A percentile compares a stretch with the other conserved stretches of the same genome.
Evolutionary conservation across 2,888 invertebrate genomes (phyloP).

Genomic region (Panopea generosa): DNA sequence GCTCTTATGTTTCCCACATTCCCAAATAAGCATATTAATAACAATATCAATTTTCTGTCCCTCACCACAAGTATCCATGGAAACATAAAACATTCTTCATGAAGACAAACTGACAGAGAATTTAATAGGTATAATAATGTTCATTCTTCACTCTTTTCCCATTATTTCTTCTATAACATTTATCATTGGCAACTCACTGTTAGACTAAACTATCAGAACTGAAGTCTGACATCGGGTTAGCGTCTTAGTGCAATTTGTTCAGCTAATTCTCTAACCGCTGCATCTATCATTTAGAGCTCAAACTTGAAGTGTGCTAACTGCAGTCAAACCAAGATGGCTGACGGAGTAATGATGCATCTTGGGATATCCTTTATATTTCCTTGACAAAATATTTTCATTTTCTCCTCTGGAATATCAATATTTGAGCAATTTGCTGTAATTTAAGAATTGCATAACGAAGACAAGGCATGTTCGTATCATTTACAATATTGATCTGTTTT

Average conservation of each 20-base stretch:
- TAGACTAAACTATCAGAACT: not conserved
- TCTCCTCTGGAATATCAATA: constrained; percentile 62
- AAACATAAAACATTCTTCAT: constrained; percentile 4
- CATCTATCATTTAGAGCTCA: constrained; percentile 8
- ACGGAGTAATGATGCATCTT: constrained; percentile 23
- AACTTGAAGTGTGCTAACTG: constrained; percentile 11
- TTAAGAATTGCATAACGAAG: constrained; percentile 52
- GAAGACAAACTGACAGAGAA: constrained; percentile 12
- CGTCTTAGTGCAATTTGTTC: too few species aligned
- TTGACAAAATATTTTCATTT: constrained; percentile 67
- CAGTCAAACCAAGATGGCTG: constrained; percentile 10
- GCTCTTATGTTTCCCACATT: not conserved
- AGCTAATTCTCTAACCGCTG: not conserved
- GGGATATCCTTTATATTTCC: constrained; percentile 45
- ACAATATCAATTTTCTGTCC: constrained; percentile 12
- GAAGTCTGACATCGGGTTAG: not conserved
- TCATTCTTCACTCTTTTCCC: constrained; percentile 29
- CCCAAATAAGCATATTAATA: constrained; percentile 3
- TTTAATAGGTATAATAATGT: constrained; percentile 33
- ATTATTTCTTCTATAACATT: constrained; percentile 9
- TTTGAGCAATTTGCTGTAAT: constrained; percentile 65
- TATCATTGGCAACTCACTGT: not conserved
- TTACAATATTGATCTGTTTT: constrained; percentile 33
- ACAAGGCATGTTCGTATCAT: constrained; percentile 30
- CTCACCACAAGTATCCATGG: constrained; percentile 7